phyloP scores from a whole-genome alignment of 1,140 invertebrate species.

The Calosoma granatense region DNA sequence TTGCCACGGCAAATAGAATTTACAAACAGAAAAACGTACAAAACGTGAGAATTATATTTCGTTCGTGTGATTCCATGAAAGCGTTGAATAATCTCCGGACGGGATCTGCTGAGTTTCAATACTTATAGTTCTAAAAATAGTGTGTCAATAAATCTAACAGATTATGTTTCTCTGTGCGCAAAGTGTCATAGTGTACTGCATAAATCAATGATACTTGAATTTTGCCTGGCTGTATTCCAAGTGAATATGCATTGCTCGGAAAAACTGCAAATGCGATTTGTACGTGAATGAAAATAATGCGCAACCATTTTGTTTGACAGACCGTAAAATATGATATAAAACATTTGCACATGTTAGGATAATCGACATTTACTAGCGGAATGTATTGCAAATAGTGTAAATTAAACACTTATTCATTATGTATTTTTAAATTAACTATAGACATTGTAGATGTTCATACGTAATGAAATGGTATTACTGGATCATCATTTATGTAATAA shows the following conservation, averaged over 20 bases:
- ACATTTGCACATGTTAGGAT: too few species aligned
- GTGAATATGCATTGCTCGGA: neutral
- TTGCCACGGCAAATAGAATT: too few species aligned
- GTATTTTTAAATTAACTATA: neutral
- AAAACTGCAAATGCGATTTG: neutral
- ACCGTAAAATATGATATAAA: neutral
- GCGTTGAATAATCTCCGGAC: neutral
- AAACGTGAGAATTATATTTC: too few species aligned
- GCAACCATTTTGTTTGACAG: neutral
- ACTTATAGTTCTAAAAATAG: neutral
- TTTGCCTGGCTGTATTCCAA: neutral
- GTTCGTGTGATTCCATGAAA: neutral
- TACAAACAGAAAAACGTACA: too few species aligned
- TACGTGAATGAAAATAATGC: neutral
- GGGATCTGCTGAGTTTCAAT: neutral
- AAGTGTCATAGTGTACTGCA: neutral
- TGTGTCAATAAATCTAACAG: constrained; percentile 5
- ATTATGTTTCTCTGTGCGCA: neutral
- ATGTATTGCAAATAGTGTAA: neutral
- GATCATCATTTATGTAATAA: neutral
- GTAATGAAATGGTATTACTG: neutral
- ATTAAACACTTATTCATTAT: neutral
- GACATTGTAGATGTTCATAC: neutral
- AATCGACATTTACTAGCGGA: too few species aligned
- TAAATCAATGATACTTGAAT: constrained; percentile 7